Percentiles rank a stretch among this genome's conserved stretches.
Evolutionary conservation across 2,888 invertebrate genomes (phyloP).

Genomic region (Chydorus sphaericus): DNA sequence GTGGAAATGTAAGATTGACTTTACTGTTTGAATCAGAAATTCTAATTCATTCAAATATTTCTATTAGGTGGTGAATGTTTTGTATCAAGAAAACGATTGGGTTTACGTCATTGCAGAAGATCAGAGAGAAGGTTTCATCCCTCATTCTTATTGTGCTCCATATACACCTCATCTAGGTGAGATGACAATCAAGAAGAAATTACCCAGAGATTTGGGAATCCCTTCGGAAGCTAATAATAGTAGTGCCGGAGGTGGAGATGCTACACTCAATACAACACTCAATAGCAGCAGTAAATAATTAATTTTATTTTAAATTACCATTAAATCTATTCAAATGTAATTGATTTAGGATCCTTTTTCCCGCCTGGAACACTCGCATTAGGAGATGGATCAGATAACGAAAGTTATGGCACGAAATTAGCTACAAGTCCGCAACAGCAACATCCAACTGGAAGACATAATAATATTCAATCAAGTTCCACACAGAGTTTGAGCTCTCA

Average conservation of each 20-base stretch:
- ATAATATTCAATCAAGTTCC: slow-evolving; percentile 25
- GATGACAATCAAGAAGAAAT: slow-evolving; percentile 68
- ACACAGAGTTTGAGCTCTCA: slow-evolving; percentile 17
- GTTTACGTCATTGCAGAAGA: slow-evolving; percentile 73
- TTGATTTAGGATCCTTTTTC: background rate
- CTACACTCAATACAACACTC: slow-evolving; percentile 20
- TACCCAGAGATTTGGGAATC: slow-evolving; percentile 49
- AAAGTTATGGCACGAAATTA: slow-evolving; percentile 41
- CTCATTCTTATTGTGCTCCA: slow-evolving; percentile 83
- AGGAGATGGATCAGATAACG: slow-evolving; percentile 36
- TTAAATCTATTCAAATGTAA: background rate
- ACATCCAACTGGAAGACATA: slow-evolving; percentile 16
- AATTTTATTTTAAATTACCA: background rate
- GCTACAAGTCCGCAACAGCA: slow-evolving; percentile 15
- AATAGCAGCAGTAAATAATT: slow-evolving; percentile 16
- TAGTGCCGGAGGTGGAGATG: background rate
- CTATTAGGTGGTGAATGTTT: slow-evolving; percentile 69
- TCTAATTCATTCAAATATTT: slow-evolving; percentile 8
- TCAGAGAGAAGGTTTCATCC: slow-evolving; percentile 80
- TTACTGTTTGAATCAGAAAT: background rate
- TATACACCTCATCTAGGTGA: slow-evolving; percentile 64
- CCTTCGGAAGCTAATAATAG: slow-evolving; percentile 1
- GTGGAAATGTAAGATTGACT: slow-evolving; percentile 50
- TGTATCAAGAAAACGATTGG: slow-evolving; percentile 94
- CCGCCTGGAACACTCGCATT: slow-evolving; percentile 15